Conservation (phyloP, 2,888 invertebrate genomes). For the Trissolcus brochymenae region DNA sequence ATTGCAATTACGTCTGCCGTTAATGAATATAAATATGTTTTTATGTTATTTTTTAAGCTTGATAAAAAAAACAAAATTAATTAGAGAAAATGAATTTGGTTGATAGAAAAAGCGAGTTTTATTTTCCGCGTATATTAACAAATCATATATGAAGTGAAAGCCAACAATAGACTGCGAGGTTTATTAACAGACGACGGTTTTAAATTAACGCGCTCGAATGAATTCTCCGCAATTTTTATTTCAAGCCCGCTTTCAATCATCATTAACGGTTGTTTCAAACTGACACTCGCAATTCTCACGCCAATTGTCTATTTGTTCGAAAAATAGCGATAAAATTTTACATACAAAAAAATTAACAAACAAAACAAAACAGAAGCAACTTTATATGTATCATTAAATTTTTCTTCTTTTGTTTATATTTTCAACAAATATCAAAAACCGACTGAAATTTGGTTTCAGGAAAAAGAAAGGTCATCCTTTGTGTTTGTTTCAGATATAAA, state of each 20-base stretch:
- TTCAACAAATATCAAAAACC: too few species aligned
- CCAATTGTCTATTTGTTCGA: conserved; percentile 5
- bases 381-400: too few species aligned
- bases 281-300: conserved; percentile 38
- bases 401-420: too few species aligned
- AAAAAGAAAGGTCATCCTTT: not conserved
- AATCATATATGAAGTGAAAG: conserved; percentile 4
- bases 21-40: not conserved
- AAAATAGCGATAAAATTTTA: too few species aligned
- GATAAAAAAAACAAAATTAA: not conserved
- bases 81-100: not conserved
- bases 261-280: conserved; percentile 27
- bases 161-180: conserved; percentile 1
- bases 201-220: conserved; percentile 4
- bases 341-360: not conserved
- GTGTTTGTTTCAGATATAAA: conserved; percentile 4
- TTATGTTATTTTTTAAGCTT: not conserved
- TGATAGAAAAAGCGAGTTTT: not conserved
- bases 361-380: too few species aligned
- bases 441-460: not conserved
- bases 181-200: not conserved
- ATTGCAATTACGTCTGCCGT: too few species aligned
- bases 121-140: not conserved
- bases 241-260: conserved; percentile 23
- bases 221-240: conserved; percentile 27